Conservation (phyloP, 2,888 invertebrate species). For the Cremastobaeus sp. region DNA sequence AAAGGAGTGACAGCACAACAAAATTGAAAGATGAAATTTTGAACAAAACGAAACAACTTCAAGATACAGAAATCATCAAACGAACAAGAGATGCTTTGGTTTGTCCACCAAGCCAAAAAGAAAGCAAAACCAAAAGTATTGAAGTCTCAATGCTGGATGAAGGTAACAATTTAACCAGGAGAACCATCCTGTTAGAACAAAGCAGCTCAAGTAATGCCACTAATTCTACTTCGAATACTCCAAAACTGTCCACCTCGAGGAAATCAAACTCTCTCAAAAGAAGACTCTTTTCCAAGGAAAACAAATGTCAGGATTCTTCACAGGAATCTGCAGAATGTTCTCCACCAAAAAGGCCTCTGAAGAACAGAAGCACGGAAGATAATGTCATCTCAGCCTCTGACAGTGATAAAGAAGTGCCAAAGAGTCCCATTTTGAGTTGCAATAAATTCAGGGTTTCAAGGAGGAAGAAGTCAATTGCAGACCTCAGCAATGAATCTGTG, state of each 20-base stretch:
- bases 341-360: neutral
- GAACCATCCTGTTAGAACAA: slow-evolving; percentile 1
- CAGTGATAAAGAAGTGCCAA: neutral
- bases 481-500: neutral
- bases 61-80: slow-evolving; percentile 25
- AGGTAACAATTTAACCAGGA: neutral
- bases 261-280: slow-evolving; percentile 10
- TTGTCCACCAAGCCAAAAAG: too few relatives aligned
- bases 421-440: slow-evolving; percentile 32
- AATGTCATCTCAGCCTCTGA: too few relatives aligned
- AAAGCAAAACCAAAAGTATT: neutral
- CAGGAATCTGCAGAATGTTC: neutral
- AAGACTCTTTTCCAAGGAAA: slow-evolving; percentile 25
- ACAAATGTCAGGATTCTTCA: neutral
- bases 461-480: neutral
- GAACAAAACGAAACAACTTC: slow-evolving; percentile 16
- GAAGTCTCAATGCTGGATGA: neutral
- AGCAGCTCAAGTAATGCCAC: neutral
- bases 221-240: slow-evolving; percentile 19
- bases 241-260: neutral
- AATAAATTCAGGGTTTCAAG: slow-evolving; percentile 3
- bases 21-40: slow-evolving; percentile 25
- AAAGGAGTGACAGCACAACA: slow-evolving; percentile 13
- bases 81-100: slow-evolving; percentile 5
- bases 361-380: neutral